These are phyloP conservation scores for Colossoma macropomum DNA, from an alignment of 2,113 vertebrate genomes.

Conservation along the genomic window DNA sequence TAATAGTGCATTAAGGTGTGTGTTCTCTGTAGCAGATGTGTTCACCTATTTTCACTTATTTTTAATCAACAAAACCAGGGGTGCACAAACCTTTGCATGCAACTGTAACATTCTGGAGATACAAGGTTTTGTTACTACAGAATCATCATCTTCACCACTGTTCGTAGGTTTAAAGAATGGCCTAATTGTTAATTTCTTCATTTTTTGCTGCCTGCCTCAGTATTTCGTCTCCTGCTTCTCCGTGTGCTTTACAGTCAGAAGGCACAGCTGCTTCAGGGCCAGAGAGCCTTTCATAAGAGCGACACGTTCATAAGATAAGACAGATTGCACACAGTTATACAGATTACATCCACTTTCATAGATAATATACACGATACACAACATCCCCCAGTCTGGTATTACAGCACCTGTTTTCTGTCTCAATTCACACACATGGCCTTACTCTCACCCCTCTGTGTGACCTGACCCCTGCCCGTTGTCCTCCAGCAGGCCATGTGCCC, in stretches of 20 bases:
- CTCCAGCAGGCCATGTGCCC: slow-evolving; percentile 17
- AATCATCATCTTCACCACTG: too few relatives aligned
- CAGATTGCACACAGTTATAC: not conserved
- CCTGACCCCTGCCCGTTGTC: slow-evolving; percentile 5
- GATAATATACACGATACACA: not conserved
- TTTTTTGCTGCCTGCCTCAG: not conserved
- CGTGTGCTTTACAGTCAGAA: not conserved
- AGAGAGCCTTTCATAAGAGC: not conserved
- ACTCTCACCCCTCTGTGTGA: not conserved
- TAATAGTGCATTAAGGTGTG: too few relatives aligned
- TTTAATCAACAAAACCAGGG: too few relatives aligned
- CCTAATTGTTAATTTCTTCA: too few relatives aligned
- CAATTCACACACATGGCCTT: slow-evolving; percentile 9
- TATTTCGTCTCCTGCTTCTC: not conserved
- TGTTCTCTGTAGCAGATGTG: too few relatives aligned
- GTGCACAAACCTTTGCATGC: too few relatives aligned
- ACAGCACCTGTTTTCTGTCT: not conserved
- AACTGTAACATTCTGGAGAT: too few relatives aligned
- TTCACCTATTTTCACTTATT: too few relatives aligned
- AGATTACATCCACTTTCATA: slow-evolving; percentile 17
- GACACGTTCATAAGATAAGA: not conserved
- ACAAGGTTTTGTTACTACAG: too few relatives aligned
- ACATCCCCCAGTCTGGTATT: not conserved
- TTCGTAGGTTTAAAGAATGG: too few relatives aligned
- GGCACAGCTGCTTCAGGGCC: not conserved